These are phyloP conservation scores for Lycocorax pyrrhopterus DNA, from an alignment of 2,113 vertebrate genomes.

Conservation along the genomic window DNA sequence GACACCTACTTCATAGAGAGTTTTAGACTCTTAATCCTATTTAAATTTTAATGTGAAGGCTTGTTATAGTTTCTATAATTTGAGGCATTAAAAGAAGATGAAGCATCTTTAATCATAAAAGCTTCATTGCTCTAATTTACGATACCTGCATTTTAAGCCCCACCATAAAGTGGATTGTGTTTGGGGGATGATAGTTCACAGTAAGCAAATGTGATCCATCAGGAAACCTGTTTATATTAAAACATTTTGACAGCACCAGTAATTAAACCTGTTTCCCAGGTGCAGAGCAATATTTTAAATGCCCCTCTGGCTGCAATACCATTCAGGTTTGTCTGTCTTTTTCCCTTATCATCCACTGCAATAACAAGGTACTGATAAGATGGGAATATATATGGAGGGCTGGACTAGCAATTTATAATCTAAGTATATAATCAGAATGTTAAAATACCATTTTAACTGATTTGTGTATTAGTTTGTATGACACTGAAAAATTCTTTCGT, in stretches of 20 bases:
- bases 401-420: slow-evolving; percentile 16
- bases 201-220: slow-evolving; percentile 59
- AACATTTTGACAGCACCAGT: slow-evolving; percentile 71
- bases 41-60: slow-evolving; percentile 62
- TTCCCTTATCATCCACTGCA: slow-evolving; percentile 6
- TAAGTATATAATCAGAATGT: slow-evolving; percentile 1
- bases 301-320: slow-evolving; percentile 61
- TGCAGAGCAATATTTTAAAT: slow-evolving; percentile 69
- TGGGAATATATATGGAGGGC: background rate
- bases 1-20: background rate
- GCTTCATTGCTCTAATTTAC: slow-evolving; percentile 67
- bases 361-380: slow-evolving; percentile 58
- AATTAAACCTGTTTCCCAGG: slow-evolving; percentile 75
- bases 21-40: slow-evolving; percentile 37
- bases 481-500: background rate
- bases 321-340: slow-evolving; percentile 52
- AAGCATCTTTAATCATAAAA: slow-evolving; percentile 69
- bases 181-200: slow-evolving; percentile 56
- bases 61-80: slow-evolving; percentile 63
- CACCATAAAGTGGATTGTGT: slow-evolving; percentile 56
- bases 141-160: slow-evolving; percentile 47
- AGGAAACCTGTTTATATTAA: slow-evolving; percentile 72
- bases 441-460: slow-evolving; percentile 13
- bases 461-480: background rate
- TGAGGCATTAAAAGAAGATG: slow-evolving; percentile 62